These are phyloP conservation scores for Pseudorectes ferrugineus DNA, from an alignment of 2,113 vertebrate genomes.

Conservation along the genomic window DNA sequence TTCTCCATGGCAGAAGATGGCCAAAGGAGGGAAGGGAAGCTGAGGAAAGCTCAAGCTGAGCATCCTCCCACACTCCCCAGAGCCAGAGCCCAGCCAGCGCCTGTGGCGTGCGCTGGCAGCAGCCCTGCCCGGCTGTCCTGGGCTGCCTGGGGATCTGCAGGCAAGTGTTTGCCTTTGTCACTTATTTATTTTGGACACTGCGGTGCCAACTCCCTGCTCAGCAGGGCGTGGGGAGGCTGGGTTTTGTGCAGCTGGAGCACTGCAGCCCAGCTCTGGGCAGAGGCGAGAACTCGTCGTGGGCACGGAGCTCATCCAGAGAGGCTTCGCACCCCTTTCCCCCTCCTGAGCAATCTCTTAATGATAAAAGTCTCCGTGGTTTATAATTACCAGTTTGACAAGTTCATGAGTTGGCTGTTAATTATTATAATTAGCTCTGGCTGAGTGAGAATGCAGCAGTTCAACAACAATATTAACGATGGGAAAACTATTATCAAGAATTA, in stretches of 20 bases:
- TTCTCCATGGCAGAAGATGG: rapidly evolving
- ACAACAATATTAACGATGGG: slow-evolving; percentile 74
- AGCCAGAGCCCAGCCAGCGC: not conserved
- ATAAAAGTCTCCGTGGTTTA: slow-evolving; percentile 71
- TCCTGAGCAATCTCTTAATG: slow-evolving; percentile 63
- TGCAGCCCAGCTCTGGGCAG: not conserved
- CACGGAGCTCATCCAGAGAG: not conserved
- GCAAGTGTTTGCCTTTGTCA: not conserved
- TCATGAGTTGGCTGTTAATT: slow-evolving; percentile 82
- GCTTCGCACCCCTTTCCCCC: not conserved
- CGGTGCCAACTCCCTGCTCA: not conserved
- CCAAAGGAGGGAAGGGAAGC: not conserved
- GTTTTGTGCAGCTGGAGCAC: not conserved
- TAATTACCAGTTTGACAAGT: slow-evolving; percentile 84
- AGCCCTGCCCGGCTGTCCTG: not conserved
- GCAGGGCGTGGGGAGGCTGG: rapidly evolving
- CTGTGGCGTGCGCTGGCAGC: not conserved
- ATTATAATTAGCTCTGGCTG: slow-evolving; percentile 80
- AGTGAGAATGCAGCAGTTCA: slow-evolving; percentile 65
- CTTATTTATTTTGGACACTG: not conserved
- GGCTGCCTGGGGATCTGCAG: not conserved
- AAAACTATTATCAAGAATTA: slow-evolving; percentile 48
- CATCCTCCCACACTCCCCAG: rapidly evolving
- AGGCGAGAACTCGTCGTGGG: not conserved
- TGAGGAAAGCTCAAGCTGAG: not conserved